Conservation (phyloP, 35 echinoderm and acorn worm species). For the Apostichopus parvimensis region DNA sequence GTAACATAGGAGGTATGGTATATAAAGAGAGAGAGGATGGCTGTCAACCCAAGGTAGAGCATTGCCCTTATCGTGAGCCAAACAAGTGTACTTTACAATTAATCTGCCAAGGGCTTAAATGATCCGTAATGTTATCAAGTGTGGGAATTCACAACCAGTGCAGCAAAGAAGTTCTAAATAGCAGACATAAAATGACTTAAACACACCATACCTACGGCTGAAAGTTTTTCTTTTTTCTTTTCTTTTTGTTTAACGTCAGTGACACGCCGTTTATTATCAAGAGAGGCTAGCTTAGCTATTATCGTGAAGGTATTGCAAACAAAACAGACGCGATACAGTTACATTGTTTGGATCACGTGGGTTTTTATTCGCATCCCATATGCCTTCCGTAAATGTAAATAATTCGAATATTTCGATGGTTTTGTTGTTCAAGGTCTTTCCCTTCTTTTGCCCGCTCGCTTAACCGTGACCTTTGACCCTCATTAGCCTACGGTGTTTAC, state of each 20-base stretch:
- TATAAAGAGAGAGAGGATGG: too few relatives aligned
- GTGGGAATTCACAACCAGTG: not conserved
- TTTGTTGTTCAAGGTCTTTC: constrained; percentile 7
- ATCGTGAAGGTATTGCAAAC: not conserved
- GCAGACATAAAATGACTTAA: not conserved
- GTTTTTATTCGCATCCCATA: not conserved
- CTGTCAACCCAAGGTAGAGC: not conserved
- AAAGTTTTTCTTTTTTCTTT: not conserved
- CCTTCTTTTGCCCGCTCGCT: not conserved
- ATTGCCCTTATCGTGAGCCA: not conserved
- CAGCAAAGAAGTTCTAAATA: not conserved
- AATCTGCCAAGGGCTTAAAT: constrained; percentile 8
- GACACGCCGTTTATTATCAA: not conserved
- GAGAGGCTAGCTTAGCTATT: not conserved
- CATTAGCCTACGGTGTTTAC: not conserved
- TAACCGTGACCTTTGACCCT: not conserved
- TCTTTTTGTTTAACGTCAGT: not conserved
- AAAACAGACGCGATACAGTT: not conserved
- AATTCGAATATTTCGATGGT: not conserved
- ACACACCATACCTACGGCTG: not conserved
- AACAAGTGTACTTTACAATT: constrained; percentile 1
- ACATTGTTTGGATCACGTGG: not conserved
- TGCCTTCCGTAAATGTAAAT: not conserved
- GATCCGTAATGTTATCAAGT: constrained; percentile 14
- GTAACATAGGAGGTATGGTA: too few relatives aligned